These are phyloP conservation scores for Lithobates sylvaticus DNA, from an alignment of 2,797 vertebrate genomes.

Conservation along the genomic window DNA sequence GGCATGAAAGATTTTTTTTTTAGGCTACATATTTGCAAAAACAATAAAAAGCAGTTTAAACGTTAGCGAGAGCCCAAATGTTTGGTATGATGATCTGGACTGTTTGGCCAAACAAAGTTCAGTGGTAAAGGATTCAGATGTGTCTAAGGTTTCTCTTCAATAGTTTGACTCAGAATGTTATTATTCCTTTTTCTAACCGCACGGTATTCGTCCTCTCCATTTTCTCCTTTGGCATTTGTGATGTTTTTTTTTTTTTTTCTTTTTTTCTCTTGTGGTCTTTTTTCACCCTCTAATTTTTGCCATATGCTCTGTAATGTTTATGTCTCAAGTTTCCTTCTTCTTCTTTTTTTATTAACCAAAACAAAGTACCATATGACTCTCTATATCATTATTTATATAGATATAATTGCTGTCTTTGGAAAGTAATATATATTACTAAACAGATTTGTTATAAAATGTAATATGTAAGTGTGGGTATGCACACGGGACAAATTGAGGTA, in stretches of 20 bases:
- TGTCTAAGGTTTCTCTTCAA: conserved; percentile 17
- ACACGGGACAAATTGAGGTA: too few relatives aligned
- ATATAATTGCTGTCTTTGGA: too few relatives aligned
- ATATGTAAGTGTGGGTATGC: too few relatives aligned
- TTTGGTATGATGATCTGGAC: conserved; percentile 21
- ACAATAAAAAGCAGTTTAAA: conserved; percentile 24
- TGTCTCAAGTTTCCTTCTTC: conserved; percentile 35
- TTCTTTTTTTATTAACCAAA: background rate
- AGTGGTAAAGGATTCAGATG: conserved; percentile 21
- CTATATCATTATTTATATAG: conserved; percentile 28
- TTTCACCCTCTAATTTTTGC: conserved; percentile 53
- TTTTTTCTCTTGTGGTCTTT: conserved; percentile 17
- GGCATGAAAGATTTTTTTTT: conserved; percentile 13
- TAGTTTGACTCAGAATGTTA: conserved; percentile 41
- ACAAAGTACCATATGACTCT: conserved; percentile 34
- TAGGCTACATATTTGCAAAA: conserved; percentile 24
- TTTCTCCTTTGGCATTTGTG: conserved; percentile 46
- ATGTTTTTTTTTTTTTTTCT: conserved; percentile 21
- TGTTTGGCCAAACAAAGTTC: conserved; percentile 34
- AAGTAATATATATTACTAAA: too few relatives aligned
- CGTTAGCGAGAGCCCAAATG: conserved; percentile 18
- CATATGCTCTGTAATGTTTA: conserved; percentile 51
- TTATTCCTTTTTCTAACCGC: conserved; percentile 43
- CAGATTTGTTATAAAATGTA: too few relatives aligned
- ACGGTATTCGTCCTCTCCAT: conserved; percentile 32